Conservation (phyloP, 2,888 invertebrate species). For the Eudemis profundana region DNA sequence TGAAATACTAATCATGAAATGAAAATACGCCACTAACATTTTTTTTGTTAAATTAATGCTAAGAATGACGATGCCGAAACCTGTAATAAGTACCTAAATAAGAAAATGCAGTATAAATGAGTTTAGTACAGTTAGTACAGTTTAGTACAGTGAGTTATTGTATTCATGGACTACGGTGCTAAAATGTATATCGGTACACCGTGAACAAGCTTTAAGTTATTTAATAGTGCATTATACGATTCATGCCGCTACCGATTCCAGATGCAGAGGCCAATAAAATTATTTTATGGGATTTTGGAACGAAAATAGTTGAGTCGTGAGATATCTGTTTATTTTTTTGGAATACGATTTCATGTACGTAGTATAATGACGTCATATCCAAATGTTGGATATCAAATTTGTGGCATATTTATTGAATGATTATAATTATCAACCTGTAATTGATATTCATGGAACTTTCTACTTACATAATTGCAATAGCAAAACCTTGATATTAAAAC, state of each 20-base stretch:
- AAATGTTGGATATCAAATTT: not conserved
- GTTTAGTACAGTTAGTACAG: no score
- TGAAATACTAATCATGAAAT: no score
- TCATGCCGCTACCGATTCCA: slow-evolving; percentile 42
- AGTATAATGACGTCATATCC: slow-evolving; percentile 16
- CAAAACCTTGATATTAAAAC: no score
- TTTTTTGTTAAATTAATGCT: no score
- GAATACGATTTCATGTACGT: not conserved
- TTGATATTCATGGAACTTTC: not conserved
- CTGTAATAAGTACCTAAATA: no score
- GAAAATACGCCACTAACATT: no score
- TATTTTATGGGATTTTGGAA: slow-evolving; percentile 78
- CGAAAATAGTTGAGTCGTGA: slow-evolving; percentile 51
- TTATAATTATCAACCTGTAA: not conserved
- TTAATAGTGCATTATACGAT: not conserved
- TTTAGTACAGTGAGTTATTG: no score
- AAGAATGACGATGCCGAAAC: no score
- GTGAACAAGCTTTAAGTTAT: not conserved
- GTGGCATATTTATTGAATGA: no score
- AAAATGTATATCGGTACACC: not conserved
- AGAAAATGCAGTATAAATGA: no score
- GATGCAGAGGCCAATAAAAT: slow-evolving; percentile 71
- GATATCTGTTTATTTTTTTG: slow-evolving; percentile 18
- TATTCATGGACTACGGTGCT: not conserved
- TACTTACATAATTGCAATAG: no score